phyloP scores from a whole-genome alignment of 2,888 invertebrate species.

The Operophtera brumata region DNA sequence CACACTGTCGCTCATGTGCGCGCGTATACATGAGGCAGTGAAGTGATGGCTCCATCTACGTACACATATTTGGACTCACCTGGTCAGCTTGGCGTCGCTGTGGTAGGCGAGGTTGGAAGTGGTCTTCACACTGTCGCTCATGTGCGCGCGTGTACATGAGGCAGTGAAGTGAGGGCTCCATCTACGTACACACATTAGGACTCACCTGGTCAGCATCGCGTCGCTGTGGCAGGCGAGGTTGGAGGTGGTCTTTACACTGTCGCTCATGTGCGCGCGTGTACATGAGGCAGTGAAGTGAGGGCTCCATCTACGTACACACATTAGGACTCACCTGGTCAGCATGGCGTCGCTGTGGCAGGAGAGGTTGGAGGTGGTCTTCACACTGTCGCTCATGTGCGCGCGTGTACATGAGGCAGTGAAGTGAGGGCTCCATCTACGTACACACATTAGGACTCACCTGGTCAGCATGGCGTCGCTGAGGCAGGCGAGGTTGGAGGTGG shows the following conservation, averaged over 20 bases:
- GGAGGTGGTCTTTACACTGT: too few relatives aligned
- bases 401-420: too few relatives aligned
- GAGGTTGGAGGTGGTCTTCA: too few relatives aligned
- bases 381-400: too few relatives aligned
- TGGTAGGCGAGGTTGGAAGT: conserved; percentile 93
- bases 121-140: conserved; percentile 92
- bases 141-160: conserved; percentile 91
- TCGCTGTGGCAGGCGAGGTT: too few relatives aligned
- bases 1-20: conserved; percentile 92
- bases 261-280: too few relatives aligned
- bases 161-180: conserved; percentile 94
- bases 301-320: too few relatives aligned
- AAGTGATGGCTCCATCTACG: conserved; percentile 93
- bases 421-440: too few relatives aligned
- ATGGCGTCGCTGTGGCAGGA: conserved; percentile 91
- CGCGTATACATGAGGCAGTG: conserved; percentile 92
- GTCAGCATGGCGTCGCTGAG: conserved; percentile 88
- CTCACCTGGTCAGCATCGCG: conserved; percentile 82
- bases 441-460: conserved; percentile 62
- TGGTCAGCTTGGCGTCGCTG: conserved; percentile 88
- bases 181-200: conserved; percentile 75
- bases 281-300: too few relatives aligned
- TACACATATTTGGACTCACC: conserved; percentile 50
- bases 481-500: conserved; percentile 92
- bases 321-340: conserved; percentile 77